Evolutionary conservation across 2,888 invertebrate species (phyloP), one percentile per base, ranked within the genome.

Genomic region (Lamproptera curius): DNA sequence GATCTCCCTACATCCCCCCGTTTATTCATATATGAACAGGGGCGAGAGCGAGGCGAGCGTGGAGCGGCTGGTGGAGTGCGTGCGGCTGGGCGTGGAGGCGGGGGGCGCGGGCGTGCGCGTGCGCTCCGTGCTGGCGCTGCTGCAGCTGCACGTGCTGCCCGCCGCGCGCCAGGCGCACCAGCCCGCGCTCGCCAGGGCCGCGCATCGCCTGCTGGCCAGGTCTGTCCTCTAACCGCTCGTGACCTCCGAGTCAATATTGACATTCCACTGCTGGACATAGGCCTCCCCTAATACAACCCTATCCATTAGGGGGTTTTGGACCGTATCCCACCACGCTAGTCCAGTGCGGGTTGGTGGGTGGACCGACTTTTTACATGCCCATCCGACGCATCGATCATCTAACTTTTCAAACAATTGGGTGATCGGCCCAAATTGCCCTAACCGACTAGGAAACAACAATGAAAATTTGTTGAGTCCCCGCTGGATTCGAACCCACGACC

Each of bases 271-370:
- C n/a, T n/a, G n/a, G n/a, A n/a, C n/a, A n/a, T n/a, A n/a, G n/a
- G n/a, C n/a, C n/a, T n/a, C n/a, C n/a, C n/a, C n/a, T n/a, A n/a
- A n/a, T n/a, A n/a, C n/a, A n/a, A n/a, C n/a, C n/a, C n/a, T n/a
- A n/a, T n/a, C n/a, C n/a, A n/a, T n/a, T n/a, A n/a, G 41, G 53
- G 98, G 97, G 89, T 98, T 97, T 81, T 98, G 98, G 54, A 98
- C 97, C 1, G 98, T 97, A 15, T 98, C 98, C 39, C 98, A 89
- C 76, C 98, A 98, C 1, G 97, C 97, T 0, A 98, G 96, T 1
- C 98, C 92, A 0, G 95, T 95, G 31, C 31, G 31, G 3, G 11
- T 4, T 53, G 94, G 94, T 6, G 94, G 89, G 0, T 92, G 86
- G 0, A 82, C 71, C 0, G 65, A 69, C 28, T 81, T 88, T 71